Conservation (phyloP, 64 coral and sea anemone genomes). For the Pocillopora damicornis region DNA sequence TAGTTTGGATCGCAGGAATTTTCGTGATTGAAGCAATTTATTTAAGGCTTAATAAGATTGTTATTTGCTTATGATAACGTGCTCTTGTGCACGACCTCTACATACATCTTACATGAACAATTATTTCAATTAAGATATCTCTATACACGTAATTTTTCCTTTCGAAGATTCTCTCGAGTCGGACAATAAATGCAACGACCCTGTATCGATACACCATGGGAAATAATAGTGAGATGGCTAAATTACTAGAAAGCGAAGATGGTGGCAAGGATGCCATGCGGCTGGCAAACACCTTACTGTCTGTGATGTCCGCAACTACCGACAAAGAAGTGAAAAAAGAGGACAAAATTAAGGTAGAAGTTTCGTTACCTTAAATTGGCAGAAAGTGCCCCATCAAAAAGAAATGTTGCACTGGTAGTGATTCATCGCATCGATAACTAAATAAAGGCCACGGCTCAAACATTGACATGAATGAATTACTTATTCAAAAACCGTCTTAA, state of each 20-base stretch:
- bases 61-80: too few species aligned
- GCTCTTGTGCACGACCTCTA: too few species aligned
- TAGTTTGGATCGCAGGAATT: too few species aligned
- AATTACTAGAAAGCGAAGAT: slow-evolving; percentile 50
- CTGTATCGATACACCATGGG: slow-evolving; percentile 67
- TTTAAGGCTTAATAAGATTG: too few species aligned
- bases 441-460: slow-evolving; percentile 21
- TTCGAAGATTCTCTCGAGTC: neutral
- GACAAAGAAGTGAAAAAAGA: slow-evolving; percentile 4
- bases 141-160: neutral
- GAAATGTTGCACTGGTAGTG: neutral
- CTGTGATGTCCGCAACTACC: slow-evolving; percentile 57
- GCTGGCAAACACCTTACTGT: slow-evolving; percentile 69
- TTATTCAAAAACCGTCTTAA: too few species aligned
- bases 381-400: neutral
- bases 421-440: slow-evolving; percentile 60
- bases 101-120: too few species aligned
- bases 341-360: slow-evolving; percentile 70
- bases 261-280: slow-evolving; percentile 68
- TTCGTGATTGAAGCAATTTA: too few species aligned
- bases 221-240: slow-evolving; percentile 53
- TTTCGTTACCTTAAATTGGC: neutral
- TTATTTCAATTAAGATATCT: neutral
- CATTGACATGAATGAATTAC: too few species aligned
- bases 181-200: slow-evolving; percentile 5